Evolutionary conservation across 2,113 vertebrate genomes (phyloP).

Genomic region (Pitta sordida): DNA sequence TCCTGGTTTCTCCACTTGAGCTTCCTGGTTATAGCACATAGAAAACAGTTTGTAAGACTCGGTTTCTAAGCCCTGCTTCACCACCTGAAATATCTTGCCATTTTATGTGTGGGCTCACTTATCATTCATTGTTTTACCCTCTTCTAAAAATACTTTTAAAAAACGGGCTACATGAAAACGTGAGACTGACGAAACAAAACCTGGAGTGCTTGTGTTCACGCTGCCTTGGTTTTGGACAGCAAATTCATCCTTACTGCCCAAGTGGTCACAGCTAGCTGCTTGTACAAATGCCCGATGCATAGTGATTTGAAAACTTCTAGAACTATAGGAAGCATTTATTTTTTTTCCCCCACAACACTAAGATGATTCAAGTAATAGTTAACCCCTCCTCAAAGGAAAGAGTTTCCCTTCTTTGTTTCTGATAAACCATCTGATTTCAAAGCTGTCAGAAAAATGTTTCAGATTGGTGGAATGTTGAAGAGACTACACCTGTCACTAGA

Average conservation of each 20-base stretch:
- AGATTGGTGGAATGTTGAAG: background rate
- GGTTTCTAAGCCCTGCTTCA: background rate
- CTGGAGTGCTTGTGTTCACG: background rate
- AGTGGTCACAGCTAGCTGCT: background rate
- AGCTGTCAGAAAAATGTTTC: background rate
- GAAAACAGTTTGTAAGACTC: background rate
- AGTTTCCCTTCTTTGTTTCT: background rate
- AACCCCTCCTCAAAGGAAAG: background rate
- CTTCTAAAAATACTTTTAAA: background rate
- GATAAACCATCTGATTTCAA: background rate
- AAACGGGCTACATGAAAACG: background rate
- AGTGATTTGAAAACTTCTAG: background rate
- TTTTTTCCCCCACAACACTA: background rate
- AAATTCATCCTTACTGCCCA: background rate
- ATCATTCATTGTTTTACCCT: background rate
- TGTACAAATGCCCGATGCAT: background rate
- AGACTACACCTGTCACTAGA: background rate
- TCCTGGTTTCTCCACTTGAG: slow-evolving; percentile 42
- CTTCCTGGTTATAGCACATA: background rate
- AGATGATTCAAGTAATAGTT: background rate
- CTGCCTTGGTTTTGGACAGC: background rate
- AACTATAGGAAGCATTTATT: background rate
- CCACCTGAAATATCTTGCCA: background rate
- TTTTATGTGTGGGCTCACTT: background rate
- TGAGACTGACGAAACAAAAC: background rate